Percentiles rank a stretch among this genome's conserved stretches.
Conservation (phyloP, 2,113 vertebrate genomes). For the Tachuris rubrigastra region DNA sequence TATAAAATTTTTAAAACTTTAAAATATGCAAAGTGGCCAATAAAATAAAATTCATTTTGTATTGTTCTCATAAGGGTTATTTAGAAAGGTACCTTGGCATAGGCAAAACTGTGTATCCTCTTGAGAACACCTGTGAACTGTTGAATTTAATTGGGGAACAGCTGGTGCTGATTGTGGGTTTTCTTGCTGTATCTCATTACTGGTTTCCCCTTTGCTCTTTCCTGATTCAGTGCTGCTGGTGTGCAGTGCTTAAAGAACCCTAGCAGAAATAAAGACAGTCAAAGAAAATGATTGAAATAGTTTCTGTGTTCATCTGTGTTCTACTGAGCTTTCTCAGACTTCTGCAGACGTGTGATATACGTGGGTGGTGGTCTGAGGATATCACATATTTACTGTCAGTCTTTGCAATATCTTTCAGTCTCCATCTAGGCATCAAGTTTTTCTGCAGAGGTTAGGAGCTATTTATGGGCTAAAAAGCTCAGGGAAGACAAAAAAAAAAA, state of each 20-base stretch:
- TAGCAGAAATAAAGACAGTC: conserved; percentile 36
- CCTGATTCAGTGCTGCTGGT: conserved; percentile 7
- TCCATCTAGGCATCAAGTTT: neutral
- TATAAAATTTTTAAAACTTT: neutral
- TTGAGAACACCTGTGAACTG: conserved; percentile 72
- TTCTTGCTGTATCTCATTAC: conserved; percentile 70
- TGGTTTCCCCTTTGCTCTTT: conserved; percentile 42
- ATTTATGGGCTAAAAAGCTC: neutral
- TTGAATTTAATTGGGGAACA: conserved; percentile 73
- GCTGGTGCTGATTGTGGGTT: conserved; percentile 71
- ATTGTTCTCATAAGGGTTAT: conserved; percentile 35
- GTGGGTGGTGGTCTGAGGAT: neutral
- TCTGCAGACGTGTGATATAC: neutral
- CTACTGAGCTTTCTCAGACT: conserved; percentile 37
- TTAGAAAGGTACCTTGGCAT: conserved; percentile 34
- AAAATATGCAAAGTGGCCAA: neutral
- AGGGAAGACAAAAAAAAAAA: neutral
- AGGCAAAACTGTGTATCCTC: conserved; percentile 45
- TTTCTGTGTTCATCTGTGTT: conserved; percentile 29
- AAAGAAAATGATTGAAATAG: neutral
- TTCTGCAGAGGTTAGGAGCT: conserved; percentile 24
- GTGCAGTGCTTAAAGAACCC: conserved; percentile 15
- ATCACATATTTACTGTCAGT: neutral
- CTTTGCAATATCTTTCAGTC: neutral
- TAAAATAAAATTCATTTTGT: conserved; percentile 15